Evolutionary conservation across 1,140 invertebrate species (phyloP).

Genomic region (Leptinotarsa defecta): DNA sequence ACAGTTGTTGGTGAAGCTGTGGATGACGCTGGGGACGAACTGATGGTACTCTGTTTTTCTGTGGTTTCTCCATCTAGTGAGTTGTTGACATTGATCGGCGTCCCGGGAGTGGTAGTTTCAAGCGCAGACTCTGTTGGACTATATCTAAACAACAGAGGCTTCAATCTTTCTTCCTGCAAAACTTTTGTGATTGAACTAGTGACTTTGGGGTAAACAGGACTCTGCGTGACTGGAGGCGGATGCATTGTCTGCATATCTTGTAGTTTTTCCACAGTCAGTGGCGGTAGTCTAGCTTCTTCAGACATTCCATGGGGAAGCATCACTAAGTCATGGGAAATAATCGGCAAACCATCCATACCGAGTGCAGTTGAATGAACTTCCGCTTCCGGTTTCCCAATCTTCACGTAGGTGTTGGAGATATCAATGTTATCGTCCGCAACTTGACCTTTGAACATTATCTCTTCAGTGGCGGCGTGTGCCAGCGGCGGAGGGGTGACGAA

Average conservation of each 20-base stretch:
- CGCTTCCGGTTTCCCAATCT: slow-evolving; percentile 57
- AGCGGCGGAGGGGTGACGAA: slow-evolving; percentile 43
- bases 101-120: slow-evolving; percentile 3
- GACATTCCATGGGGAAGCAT: slow-evolving; percentile 29
- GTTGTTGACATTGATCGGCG: slow-evolving; percentile 13
- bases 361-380: slow-evolving; percentile 48
- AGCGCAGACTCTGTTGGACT: background rate
- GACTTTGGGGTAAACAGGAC: slow-evolving; percentile 31
- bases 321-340: slow-evolving; percentile 28
- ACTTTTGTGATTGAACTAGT: slow-evolving; percentile 32
- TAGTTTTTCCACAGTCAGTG: slow-evolving; percentile 50
- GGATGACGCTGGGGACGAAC: slow-evolving; percentile 52
- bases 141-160: slow-evolving; percentile 7
- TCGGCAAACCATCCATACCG: slow-evolving; percentile 34
- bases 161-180: slow-evolving; percentile 33
- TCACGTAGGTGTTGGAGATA: slow-evolving; percentile 55
- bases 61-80: slow-evolving; percentile 51
- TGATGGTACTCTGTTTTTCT: slow-evolving; percentile 31
- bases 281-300: slow-evolving; percentile 30
- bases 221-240: slow-evolving; percentile 49
- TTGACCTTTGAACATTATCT: slow-evolving; percentile 55
- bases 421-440: slow-evolving; percentile 55
- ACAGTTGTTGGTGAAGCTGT: slow-evolving; percentile 49
- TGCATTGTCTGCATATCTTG: slow-evolving; percentile 52
- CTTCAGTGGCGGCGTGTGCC: slow-evolving; percentile 26